Percentiles rank a stretch among this genome's conserved stretches.
These are phyloP conservation scores for Drosophila cardini DNA, from an alignment of 1,140 invertebrate genomes.

Conservation along the genomic window DNA sequence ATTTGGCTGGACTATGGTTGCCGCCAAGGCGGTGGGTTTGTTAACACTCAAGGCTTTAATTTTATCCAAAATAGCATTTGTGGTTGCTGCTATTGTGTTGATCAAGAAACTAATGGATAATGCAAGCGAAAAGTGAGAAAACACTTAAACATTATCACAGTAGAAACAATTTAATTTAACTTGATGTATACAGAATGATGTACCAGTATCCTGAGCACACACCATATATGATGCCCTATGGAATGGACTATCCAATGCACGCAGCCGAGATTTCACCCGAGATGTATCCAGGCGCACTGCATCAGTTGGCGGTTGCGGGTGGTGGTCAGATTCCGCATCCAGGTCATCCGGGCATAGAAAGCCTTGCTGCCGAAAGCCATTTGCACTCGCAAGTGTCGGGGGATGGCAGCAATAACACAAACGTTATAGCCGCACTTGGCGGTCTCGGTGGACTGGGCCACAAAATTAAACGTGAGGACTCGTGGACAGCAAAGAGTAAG, in stretches of 20 bases:
- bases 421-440: conserved; percentile 71
- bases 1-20: conserved; percentile 86
- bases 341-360: conserved; percentile 74
- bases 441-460: conserved; percentile 65
- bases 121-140: conserved; percentile 75
- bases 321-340: conserved; percentile 65
- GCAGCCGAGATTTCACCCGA: conserved; percentile 64
- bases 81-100: conserved; percentile 86
- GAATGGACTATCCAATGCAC: conserved; percentile 79
- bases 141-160: background rate
- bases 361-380: conserved; percentile 70
- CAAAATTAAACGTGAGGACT: conserved; percentile 82
- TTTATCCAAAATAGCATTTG: conserved; percentile 87
- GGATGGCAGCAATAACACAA: conserved; percentile 76
- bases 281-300: conserved; percentile 60
- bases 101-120: conserved; percentile 87
- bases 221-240: conserved; percentile 84
- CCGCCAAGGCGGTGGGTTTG: conserved; percentile 86
- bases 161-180: background rate
- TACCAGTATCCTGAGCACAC: conserved; percentile 81
- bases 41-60: conserved; percentile 87
- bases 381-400: conserved; percentile 71
- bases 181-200: conserved; percentile 63
- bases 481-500: conserved; percentile 81
- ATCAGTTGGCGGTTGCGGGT: conserved; percentile 62